A percentile compares a stretch with the other conserved stretches of the same genome.
phyloP scores from a whole-genome alignment of 2,113 vertebrate genomes.

The Oncorhynchus tshawytscha region DNA sequence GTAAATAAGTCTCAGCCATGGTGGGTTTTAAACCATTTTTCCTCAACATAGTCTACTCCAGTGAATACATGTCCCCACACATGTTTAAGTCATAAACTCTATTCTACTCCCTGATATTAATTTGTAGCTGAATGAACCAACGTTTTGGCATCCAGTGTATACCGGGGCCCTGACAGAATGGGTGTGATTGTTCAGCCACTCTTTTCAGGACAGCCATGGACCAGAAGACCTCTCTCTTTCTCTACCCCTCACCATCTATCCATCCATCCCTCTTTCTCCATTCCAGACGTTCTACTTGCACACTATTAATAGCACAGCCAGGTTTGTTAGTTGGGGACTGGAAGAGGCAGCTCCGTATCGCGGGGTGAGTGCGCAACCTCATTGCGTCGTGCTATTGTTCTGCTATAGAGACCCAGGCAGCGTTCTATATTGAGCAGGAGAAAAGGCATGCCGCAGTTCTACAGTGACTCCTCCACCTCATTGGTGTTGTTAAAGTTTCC shows the following conservation, averaged over 20 bases:
- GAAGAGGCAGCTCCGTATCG: slow-evolving; percentile 37
- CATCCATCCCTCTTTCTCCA: not conserved
- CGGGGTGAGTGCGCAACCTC: slow-evolving; percentile 11
- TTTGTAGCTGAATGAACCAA: too few relatives aligned
- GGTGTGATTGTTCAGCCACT: too few relatives aligned
- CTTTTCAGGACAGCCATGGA: too few relatives aligned
- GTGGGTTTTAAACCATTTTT: too few relatives aligned
- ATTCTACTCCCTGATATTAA: too few relatives aligned
- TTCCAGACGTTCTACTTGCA: not conserved
- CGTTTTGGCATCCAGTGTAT: too few relatives aligned
- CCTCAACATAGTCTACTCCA: too few relatives aligned
- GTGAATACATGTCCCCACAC: too few relatives aligned
- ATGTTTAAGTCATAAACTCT: too few relatives aligned
- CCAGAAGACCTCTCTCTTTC: not conserved
- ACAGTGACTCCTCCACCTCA: slow-evolving; percentile 43
- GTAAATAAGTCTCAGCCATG: not conserved
- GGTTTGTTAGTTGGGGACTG: slow-evolving; percentile 17
- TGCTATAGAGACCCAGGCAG: slow-evolving; percentile 39
- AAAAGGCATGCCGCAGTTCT: slow-evolving; percentile 53
- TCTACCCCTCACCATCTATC: not conserved
- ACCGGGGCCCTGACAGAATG: too few relatives aligned
- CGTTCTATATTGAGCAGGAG: slow-evolving; percentile 43
- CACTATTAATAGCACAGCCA: slow-evolving; percentile 34
- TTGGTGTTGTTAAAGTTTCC: slow-evolving; percentile 65
- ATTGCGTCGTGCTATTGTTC: slow-evolving; percentile 40